Percentiles rank a stretch among this genome's conserved stretches.
Conservation (phyloP, 2,797 vertebrate genomes). For the Ctenosaura bakeri region DNA sequence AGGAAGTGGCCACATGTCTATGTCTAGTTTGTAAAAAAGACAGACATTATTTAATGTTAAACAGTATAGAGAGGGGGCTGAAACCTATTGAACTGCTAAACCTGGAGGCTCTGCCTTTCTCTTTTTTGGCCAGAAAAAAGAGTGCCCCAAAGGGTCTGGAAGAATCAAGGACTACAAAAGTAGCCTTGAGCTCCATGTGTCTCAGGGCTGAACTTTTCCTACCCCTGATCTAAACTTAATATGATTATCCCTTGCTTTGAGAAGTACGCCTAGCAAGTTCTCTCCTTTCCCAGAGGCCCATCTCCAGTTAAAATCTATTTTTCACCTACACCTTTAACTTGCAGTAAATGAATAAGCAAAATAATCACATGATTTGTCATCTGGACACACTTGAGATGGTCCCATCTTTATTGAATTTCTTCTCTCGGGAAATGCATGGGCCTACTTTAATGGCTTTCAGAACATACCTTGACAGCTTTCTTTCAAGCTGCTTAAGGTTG, state of each 20-base stretch:
- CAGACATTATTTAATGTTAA: too few relatives aligned
- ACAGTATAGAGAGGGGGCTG: too few relatives aligned
- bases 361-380: not conserved
- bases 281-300: not conserved
- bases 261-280: not conserved
- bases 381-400: not conserved
- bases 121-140: too few relatives aligned
- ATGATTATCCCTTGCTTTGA: not conserved
- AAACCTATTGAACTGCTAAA: too few relatives aligned
- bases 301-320: not conserved
- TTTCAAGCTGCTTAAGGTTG: not conserved
- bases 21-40: too few relatives aligned
- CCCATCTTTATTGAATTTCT: not conserved
- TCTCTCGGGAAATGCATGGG: not conserved
- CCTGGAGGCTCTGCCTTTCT: too few relatives aligned
- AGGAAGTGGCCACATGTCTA: too few relatives aligned
- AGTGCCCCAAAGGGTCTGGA: too few relatives aligned
- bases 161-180: too few relatives aligned
- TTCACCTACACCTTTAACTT: not conserved
- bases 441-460: not conserved
- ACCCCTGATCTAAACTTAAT: too few relatives aligned
- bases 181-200: too few relatives aligned
- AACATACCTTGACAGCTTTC: not conserved
- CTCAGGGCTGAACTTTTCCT: too few relatives aligned
- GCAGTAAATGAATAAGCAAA: not conserved